Percentiles rank a stretch among this genome's conserved stretches.
Evolutionary conservation across 2,888 invertebrate species (phyloP).

Genomic region (Encarsia formosa): DNA sequence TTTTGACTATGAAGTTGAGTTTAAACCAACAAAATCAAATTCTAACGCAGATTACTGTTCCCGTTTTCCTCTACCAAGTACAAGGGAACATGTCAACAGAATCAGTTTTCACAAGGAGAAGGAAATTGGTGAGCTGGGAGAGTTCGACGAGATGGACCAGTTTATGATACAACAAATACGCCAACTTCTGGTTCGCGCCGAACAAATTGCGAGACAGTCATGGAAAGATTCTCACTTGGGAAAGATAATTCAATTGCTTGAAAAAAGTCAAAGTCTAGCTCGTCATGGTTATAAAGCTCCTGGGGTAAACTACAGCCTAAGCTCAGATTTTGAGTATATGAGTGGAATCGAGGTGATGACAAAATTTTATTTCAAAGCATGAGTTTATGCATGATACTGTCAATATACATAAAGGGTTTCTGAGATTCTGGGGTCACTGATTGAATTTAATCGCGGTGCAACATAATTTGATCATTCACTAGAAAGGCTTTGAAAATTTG

Average conservation of each 20-base stretch:
- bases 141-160: not conserved
- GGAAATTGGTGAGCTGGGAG: not conserved
- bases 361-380: too few relatives aligned
- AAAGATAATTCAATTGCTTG: not conserved
- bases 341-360: too few relatives aligned
- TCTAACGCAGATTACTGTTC: slow-evolving; percentile 19
- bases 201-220: not conserved
- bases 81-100: not conserved
- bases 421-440: too few relatives aligned
- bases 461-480: too few relatives aligned
- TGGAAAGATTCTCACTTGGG: not conserved
- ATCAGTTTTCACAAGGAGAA: not conserved
- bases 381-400: too few relatives aligned
- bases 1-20: slow-evolving; percentile 15
- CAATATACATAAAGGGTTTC: too few relatives aligned
- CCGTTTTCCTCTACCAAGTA: not conserved
- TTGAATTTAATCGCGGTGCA: too few relatives aligned
- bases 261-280: not conserved
- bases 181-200: not conserved
- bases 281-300: slow-evolving; percentile 8
- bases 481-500: too few relatives aligned
- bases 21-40: slow-evolving; percentile 9
- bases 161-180: not conserved
- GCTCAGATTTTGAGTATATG: too few relatives aligned
- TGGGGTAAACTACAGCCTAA: slow-evolving; percentile 8